Base-by-base conservation (phyloP, 2,797 vertebrate genomes). In the Falco novaeseelandiae region DNA sequence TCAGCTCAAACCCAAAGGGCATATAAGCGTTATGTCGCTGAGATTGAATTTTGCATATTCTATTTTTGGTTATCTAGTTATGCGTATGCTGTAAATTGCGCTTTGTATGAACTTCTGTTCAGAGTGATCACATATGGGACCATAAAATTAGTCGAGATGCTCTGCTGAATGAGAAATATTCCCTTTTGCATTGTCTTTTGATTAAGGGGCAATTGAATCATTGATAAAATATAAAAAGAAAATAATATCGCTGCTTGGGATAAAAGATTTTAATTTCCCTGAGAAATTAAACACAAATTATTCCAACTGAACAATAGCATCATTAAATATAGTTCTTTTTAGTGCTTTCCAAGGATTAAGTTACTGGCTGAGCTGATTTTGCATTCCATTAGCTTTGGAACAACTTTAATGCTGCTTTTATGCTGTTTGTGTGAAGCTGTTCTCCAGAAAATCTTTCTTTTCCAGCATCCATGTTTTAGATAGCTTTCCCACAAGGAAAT, bases 111-210 rank as follows among this genome's bases (percentile, higher is more conserved):
- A 96, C 92, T 92, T 89, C 58, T 94, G 83, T 80, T 95, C 85
- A 17, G 54, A 79, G 40, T 23, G 76, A 83, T 95, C 84, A 74
- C 92, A 93, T 88, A 70, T 61, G 93, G 83, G 91, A 84, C 82
- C 42, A 80, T 73, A 70, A 95, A 96, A 94, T 97, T 87, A 96
- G 91, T 85, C 59, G 90, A 83, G 88, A 97, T 85, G 92, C 69
- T 84, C 76, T 86, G 82, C 82, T 95, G 93, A 90, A 82, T 90
- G 86, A 83, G 74, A 90, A 90, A 87, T 78, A 94, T 93, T 87
- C 91, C 95, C 95, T 90, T 90, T 71, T 94, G 93, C 89, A 91
- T 97, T 97, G 89, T 95, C 58, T 91, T 94, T 91, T 91, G 94
- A 94, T 95, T 94, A 95, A 94, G 94, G 92, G 76, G 79, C 87